Evolutionary conservation across 2,888 invertebrate genomes (phyloP), one percentile per base, ranked within the genome.

Genomic region (Smittia sp.): DNA sequence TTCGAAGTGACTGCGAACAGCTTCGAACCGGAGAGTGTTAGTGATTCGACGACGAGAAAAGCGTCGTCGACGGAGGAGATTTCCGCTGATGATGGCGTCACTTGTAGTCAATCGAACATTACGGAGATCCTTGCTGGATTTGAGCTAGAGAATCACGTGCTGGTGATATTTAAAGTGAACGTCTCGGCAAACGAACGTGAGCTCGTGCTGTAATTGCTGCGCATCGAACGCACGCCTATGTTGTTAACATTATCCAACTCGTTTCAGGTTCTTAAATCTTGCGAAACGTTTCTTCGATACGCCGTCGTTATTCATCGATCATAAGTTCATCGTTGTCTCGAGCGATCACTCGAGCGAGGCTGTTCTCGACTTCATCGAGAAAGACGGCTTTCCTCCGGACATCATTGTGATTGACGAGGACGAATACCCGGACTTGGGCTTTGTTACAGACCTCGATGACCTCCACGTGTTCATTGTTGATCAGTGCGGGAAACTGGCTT

Each of bases 401-500:
- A 54, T 69, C 9, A 13, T 69, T 6, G 69, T 32, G 18, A 69
- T 69, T 13, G 69, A 69, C 54, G 69, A 69, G 27, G 54, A 54
- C 15, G 69, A 69, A 18, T 69, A 20, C 52, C 24, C 52, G 1
- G 54, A 69, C 32, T 54, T 69, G 15, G 69, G 69, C 27, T 69
- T 69, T 27, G 69, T 54, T 0, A 69, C 52, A 41, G 54, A 69
- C 11, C n/a, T 69, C 7, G 69, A 69, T 27, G 69, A 69, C 3
- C 15, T 69, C 9, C 69, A 69, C 20, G 69, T 54, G 1, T 69
- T 52, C 32, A 18, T 69, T 1, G 69, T 69, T 9, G 69, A 69
- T 54, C 69, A 69, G 54, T 69, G 69, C 24, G 69, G 52, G 3
- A 69, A 69, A 54, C 32, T 69, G 3, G 25, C 69, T 25, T 69